Percentiles rank a stretch among this genome's conserved stretches.
Conservation (phyloP, 2,888 invertebrate species). For the Agrochola circellaris region DNA sequence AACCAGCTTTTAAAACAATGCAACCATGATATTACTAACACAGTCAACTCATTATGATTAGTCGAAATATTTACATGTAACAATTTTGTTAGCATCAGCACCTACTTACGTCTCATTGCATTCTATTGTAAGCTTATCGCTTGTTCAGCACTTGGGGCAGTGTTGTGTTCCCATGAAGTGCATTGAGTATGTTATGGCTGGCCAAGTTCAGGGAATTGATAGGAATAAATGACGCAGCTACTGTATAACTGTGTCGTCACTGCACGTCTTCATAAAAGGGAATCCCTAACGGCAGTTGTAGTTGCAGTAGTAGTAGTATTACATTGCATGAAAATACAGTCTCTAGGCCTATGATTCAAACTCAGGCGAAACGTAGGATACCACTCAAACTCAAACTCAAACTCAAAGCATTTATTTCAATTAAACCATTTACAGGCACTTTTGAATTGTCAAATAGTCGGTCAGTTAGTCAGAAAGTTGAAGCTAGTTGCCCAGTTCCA, state of each 20-base stretch:
- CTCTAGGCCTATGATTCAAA: neutral
- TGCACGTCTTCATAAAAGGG: neutral
- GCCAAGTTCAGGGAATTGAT: constrained; percentile 27
- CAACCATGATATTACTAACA: too few relatives aligned
- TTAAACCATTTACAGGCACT: too few relatives aligned
- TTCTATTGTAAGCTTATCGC: constrained; percentile 36
- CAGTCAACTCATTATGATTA: too few relatives aligned
- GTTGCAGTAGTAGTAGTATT: too few relatives aligned
- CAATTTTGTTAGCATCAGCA: neutral
- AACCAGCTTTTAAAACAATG: too few relatives aligned
- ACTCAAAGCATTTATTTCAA: too few relatives aligned
- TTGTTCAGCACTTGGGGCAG: neutral
- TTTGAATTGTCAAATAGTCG: too few relatives aligned
- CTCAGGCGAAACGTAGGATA: neutral
- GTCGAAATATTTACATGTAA: constrained; percentile 4
- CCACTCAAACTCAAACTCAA: too few relatives aligned
- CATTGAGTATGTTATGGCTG: constrained; percentile 23
- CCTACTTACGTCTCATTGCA: neutral
- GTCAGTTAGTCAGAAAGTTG: too few relatives aligned
- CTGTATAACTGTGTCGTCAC: neutral
- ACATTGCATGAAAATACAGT: neutral
- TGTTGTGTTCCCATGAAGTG: neutral
- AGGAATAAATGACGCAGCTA: neutral
- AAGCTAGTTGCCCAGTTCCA: too few relatives aligned
- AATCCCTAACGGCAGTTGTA: neutral